A percentile compares a stretch with the other conserved stretches of the same genome.
These are phyloP conservation scores for Nebria brevicollis DNA, from an alignment of 2,888 invertebrate genomes.

Conservation along the genomic window DNA sequence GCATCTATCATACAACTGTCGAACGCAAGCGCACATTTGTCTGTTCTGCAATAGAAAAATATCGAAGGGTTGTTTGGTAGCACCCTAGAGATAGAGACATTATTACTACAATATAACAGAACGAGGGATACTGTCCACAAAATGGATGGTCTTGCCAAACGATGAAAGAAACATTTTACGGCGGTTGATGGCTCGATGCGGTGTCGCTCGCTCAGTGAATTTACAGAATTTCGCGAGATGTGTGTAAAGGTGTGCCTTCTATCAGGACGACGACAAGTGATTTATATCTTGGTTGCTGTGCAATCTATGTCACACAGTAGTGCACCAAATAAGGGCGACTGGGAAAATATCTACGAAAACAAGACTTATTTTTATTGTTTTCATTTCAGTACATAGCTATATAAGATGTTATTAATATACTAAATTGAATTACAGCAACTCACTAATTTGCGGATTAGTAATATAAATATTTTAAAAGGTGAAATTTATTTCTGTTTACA, in stretches of 20 bases:
- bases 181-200: neutral
- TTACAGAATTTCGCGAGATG: neutral
- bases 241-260: neutral
- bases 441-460: too few species aligned
- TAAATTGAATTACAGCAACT: too few species aligned
- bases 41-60: neutral
- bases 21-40: neutral
- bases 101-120: slow-evolving; percentile 40
- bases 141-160: slow-evolving; percentile 32
- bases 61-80: neutral
- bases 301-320: slow-evolving; percentile 4
- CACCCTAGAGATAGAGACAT: slow-evolving; percentile 30
- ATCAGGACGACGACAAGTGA: slow-evolving; percentile 13
- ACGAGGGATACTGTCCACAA: slow-evolving; percentile 35
- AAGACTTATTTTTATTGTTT: too few species aligned
- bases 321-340: neutral
- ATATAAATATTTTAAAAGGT: too few species aligned
- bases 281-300: slow-evolving; percentile 18
- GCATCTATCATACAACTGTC: neutral
- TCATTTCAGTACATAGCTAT: too few species aligned
- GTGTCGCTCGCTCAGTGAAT: neutral
- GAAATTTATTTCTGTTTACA: too few species aligned
- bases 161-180: slow-evolving; percentile 16
- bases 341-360: neutral
- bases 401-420: too few species aligned